phyloP scores from a whole-genome alignment of 2,888 invertebrate genomes.

The Tipula confusa region DNA sequence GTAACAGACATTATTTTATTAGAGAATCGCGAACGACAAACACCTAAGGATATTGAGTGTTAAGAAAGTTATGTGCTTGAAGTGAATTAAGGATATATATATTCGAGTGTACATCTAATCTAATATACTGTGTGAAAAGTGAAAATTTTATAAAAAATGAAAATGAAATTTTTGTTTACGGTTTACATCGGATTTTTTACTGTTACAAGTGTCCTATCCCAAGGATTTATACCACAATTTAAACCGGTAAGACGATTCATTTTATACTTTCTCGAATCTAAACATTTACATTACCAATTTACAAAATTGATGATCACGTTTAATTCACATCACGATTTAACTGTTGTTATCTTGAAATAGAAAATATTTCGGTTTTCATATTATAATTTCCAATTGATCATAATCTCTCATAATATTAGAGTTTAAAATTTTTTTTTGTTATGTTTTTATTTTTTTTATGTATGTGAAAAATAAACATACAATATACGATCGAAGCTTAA shows the following conservation, averaged over 20 bases:
- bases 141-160: conserved; percentile 25
- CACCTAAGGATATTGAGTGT: not conserved
- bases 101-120: not conserved
- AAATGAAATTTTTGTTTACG: conserved; percentile 5
- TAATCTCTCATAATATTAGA: not conserved
- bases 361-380: not conserved
- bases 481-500: not conserved
- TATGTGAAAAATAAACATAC: not conserved
- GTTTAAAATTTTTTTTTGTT: not conserved
- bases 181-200: not conserved
- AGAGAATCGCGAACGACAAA: not conserved
- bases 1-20: not conserved
- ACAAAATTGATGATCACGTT: not conserved
- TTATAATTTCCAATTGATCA: not conserved
- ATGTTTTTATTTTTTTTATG: not conserved
- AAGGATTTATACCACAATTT: conserved; percentile 33
- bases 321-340: not conserved
- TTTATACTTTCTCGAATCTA: not conserved
- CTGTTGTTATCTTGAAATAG: not conserved
- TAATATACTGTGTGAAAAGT: conserved; percentile 14
- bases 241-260: conserved; percentile 33
- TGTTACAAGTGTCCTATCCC: conserved; percentile 29
- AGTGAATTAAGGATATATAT: not conserved
- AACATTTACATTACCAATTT: not conserved
- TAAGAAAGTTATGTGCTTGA: not conserved